A percentile compares a stretch with the other conserved stretches of the same genome.
phyloP scores from a whole-genome alignment of 2,888 invertebrate species.

The Lasioglossum pauxillum region DNA sequence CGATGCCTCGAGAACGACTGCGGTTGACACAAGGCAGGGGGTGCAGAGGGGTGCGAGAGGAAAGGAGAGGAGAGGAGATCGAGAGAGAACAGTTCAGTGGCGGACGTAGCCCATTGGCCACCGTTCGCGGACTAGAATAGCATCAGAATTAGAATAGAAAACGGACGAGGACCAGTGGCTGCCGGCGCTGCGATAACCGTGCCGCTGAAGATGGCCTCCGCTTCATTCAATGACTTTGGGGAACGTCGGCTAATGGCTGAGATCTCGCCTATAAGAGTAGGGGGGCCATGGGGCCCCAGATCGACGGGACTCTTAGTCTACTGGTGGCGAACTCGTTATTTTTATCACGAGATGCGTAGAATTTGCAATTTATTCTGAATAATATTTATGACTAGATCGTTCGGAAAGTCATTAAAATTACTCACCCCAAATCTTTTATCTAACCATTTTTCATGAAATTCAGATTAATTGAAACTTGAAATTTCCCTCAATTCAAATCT shows the following conservation, averaged over 20 bases:
- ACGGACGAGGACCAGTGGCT: constrained; percentile 60
- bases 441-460: too few species aligned
- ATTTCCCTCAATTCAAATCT: too few species aligned
- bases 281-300: background rate
- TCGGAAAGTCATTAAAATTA: too few species aligned
- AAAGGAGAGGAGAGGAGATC: constrained; percentile 16
- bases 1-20: constrained; percentile 78
- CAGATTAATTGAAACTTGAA: too few species aligned
- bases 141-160: constrained; percentile 73
- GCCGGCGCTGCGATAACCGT: constrained; percentile 16
- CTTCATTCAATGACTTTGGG: constrained; percentile 19
- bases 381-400: too few species aligned
- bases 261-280: background rate
- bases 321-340: background rate
- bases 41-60: constrained; percentile 28
- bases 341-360: too few species aligned
- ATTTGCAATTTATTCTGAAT: too few species aligned
- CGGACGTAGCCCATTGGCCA: constrained; percentile 72
- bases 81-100: constrained; percentile 45
- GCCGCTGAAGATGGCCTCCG: constrained; percentile 1
- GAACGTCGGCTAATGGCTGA: background rate
- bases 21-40: constrained; percentile 64
- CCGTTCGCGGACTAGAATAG: constrained; percentile 70
- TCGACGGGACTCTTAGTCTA: background rate
- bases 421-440: too few species aligned